These are phyloP conservation scores for Mimas tiliae DNA, from an alignment of 2,888 invertebrate genomes.

Conservation along the genomic window DNA sequence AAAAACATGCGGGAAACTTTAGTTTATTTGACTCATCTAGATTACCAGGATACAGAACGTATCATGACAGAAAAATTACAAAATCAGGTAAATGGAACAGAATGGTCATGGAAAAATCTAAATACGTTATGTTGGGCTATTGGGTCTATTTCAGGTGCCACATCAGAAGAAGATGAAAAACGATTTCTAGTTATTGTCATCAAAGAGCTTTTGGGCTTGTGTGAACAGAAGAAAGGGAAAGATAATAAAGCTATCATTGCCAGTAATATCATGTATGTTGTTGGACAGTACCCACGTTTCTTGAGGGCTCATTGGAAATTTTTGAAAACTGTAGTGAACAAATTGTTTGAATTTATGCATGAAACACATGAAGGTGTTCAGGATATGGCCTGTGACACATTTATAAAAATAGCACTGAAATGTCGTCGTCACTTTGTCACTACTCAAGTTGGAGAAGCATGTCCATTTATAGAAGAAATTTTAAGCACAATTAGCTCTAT, in stretches of 20 bases:
- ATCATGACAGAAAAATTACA: conserved; percentile 99
- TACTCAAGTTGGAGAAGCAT: conserved; percentile 96
- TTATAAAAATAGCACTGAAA: conserved; percentile 99
- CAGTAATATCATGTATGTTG: conserved; percentile 99
- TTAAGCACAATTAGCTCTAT: conserved; percentile 97
- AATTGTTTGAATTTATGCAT: conserved; percentile 99
- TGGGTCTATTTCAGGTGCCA: conserved; percentile 99
- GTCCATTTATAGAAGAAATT: conserved; percentile 99
- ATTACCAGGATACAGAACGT: conserved; percentile 98
- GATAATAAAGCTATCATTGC: conserved; percentile 99
- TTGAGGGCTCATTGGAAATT: conserved; percentile 99
- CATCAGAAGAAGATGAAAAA: conserved; percentile 99
- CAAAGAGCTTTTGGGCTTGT: conserved; percentile 97
- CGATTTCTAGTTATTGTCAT: conserved; percentile 99
- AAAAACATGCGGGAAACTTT: conserved; percentile 99
- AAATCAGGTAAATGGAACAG: conserved; percentile 98
- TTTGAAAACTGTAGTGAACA: conserved; percentile 99
- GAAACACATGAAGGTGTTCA: conserved; percentile 99
- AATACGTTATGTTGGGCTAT: conserved; percentile 99
- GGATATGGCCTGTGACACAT: conserved; percentile 99
- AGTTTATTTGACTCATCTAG: conserved; percentile 99
- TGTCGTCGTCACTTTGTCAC: conserved; percentile 99
- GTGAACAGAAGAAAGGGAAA: conserved; percentile 99
- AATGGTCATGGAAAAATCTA: conserved; percentile 99
- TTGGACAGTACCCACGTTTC: conserved; percentile 99